Percentiles rank a stretch among this genome's conserved stretches.
Evolutionary conservation across 2,113 vertebrate genomes (phyloP).

Genomic region (Bubo bubo): DNA sequence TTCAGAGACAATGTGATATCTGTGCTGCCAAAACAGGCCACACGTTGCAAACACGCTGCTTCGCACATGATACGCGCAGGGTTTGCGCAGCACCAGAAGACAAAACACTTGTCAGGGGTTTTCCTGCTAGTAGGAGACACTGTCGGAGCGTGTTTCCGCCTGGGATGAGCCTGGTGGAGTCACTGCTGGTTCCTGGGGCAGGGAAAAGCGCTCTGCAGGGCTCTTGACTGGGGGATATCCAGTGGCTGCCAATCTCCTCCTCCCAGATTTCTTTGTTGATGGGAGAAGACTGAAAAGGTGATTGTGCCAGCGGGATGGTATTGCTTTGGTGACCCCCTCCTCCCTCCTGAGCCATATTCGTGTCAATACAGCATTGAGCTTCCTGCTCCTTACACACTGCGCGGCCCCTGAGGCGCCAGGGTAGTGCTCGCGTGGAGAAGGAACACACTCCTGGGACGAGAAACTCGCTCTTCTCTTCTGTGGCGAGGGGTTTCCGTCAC

Average conservation of each 20-base stretch:
- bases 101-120: background rate
- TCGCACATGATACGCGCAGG: background rate
- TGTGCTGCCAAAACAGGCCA: background rate
- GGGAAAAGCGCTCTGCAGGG: fast-evolving
- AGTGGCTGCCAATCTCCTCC: background rate
- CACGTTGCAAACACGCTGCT: background rate
- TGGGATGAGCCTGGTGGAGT: background rate
- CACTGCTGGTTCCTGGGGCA: background rate
- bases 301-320: fast-evolving
- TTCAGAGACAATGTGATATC: background rate
- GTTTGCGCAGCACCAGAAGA: background rate
- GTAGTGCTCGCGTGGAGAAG: fast-evolving
- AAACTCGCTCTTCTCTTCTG: fast-evolving
- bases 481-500: no score
- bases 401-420: background rate
- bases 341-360: background rate
- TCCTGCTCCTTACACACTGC: fast-evolving
- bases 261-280: fast-evolving
- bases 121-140: background rate
- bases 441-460: fast-evolving
- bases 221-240: background rate
- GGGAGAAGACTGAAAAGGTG: background rate
- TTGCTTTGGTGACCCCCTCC: background rate
- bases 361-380: fast-evolving
- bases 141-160: background rate